Base-by-base conservation (phyloP, 2,113 vertebrate genomes). In the Manacus vitellinus region DNA sequence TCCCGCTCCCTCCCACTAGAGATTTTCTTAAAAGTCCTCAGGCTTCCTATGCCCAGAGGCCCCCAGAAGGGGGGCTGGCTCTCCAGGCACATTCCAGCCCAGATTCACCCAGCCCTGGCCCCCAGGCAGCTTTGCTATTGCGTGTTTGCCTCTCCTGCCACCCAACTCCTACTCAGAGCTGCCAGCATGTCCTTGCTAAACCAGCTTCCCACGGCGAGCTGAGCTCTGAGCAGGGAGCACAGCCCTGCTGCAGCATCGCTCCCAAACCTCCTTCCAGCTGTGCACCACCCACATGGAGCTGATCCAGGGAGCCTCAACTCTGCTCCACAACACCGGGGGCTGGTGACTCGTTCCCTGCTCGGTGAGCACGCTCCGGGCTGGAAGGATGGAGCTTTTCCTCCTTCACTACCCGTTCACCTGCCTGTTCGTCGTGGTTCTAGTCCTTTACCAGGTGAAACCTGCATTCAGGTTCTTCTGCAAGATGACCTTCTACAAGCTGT, bases 401-500 rank as follows among this genome's bases (percentile, higher is more conserved):
- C 46, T 96, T 56, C 62, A 75, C 31, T 95, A 95, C 55, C 93
- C 86, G 2, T 88, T 96, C 20, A 88, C 62, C 61, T 88, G 67
- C 8, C 49, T 96, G 30, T 44, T 96, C n/a, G 4, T 94, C 2
- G 5, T 12, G 1, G 76, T 96, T 61, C 63, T 96, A 37, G 72
- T 94, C 27, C 67, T 96, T 52, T 95, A 95, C 72, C 89, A 92
- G 67, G 22, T 91, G 86, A 88, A 92, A 31, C 58, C 93, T 61
- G 37, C 71, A 2, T 96, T 96, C 83, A 95, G 83, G 56, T 94
- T 76, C 63, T 94, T 86, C 67, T 96, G 91, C 91, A 95, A 92
- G 91, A 91, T 73, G 83, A 56, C 49, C 72, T 94, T 96, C 83
- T 96, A 80, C 9, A 95, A 79, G 54, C 0, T 92, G 63, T 96